Evolutionary conservation across 2,113 vertebrate genomes (phyloP).

Genomic region (Peromyscus maniculatus): DNA sequence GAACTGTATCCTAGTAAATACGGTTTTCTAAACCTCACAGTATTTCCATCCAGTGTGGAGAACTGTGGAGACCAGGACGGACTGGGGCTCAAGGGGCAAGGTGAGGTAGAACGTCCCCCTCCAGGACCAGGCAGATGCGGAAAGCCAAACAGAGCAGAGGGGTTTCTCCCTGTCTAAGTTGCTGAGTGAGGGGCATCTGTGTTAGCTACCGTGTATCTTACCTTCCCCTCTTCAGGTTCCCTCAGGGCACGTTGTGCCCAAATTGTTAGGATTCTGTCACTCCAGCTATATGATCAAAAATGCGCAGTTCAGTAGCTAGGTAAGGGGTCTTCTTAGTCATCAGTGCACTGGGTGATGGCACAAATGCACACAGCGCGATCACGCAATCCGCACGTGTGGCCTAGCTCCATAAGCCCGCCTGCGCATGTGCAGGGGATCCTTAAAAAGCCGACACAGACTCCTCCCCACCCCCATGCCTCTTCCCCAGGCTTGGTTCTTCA

Average conservation of each 20-base stretch:
- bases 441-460: too few relatives aligned
- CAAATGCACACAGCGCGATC: too few relatives aligned
- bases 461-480: too few relatives aligned
- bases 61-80: neutral
- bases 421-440: too few relatives aligned
- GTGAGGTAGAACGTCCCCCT: neutral
- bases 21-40: neutral
- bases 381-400: too few relatives aligned
- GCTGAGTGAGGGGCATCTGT: neutral
- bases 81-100: too few relatives aligned
- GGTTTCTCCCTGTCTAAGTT: neutral
- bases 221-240: neutral
- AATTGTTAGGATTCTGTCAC: neutral
- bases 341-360: too few relatives aligned
- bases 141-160: neutral
- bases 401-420: too few relatives aligned
- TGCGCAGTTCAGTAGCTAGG: too few relatives aligned
- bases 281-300: too few relatives aligned
- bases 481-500: too few relatives aligned
- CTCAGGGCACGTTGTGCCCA: neutral
- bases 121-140: neutral
- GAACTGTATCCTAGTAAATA: neutral
- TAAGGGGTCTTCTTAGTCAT: too few relatives aligned
- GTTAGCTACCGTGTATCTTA: neutral
- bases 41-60: neutral